A percentile compares a stretch with the other conserved stretches of the same genome.
Evolutionary conservation across 2,888 invertebrate genomes (phyloP).

Genomic region (Prenolepis imparis): DNA sequence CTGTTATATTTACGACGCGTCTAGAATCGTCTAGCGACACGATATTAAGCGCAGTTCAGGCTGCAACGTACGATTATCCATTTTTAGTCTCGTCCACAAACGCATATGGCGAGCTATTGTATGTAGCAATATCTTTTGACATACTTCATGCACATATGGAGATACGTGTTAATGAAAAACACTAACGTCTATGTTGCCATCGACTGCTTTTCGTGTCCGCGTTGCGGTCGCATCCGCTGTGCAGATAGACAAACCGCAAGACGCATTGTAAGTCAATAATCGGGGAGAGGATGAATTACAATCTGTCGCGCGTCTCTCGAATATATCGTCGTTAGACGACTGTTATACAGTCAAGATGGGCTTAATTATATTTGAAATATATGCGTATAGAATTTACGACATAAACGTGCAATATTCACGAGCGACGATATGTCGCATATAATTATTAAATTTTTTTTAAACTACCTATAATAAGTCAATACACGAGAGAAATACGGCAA

Average conservation of each 20-base stretch:
- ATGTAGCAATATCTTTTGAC: constrained; percentile 17
- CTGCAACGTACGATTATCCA: constrained; percentile 1
- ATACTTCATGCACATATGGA: constrained; percentile 12
- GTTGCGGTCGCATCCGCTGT: constrained; percentile 34
- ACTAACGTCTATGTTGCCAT: background rate
- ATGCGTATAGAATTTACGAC: background rate
- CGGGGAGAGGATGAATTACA: constrained; percentile 47
- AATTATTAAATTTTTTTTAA: background rate
- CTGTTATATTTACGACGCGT: background rate
- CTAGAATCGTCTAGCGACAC: background rate
- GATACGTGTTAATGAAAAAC: constrained; percentile 43
- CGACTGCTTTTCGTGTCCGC: constrained; percentile 13
- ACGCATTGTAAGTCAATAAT: constrained; percentile 50
- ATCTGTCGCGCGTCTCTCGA: constrained; percentile 31
- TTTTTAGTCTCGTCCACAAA: background rate
- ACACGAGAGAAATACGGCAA: background rate
- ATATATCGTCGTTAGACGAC: constrained; percentile 15
- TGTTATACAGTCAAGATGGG: constrained; percentile 16
- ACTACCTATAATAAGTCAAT: background rate
- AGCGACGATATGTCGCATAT: background rate
- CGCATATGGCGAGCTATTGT: background rate
- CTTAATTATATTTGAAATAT: constrained; percentile 35
- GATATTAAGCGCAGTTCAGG: constrained; percentile 27
- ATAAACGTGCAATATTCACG: constrained; percentile 18
- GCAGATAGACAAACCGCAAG: constrained; percentile 48